Evolutionary conservation across 2,888 invertebrate genomes (phyloP).

Genomic region (Tetranychus truncatus): DNA sequence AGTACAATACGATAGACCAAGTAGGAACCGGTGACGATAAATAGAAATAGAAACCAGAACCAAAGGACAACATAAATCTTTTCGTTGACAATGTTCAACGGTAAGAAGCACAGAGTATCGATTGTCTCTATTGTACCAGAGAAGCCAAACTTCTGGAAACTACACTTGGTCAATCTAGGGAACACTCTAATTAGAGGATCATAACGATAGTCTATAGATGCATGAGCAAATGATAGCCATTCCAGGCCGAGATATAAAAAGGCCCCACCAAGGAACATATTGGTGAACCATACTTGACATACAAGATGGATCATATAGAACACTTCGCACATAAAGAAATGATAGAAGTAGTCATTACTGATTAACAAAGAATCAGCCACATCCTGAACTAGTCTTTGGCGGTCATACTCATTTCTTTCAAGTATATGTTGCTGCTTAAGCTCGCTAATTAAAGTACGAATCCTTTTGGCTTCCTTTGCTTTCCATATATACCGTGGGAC

Average conservation of each 20-base stretch:
- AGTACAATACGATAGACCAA: not conserved
- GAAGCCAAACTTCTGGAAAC: conserved; percentile 13
- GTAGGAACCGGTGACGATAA: conserved; percentile 4
- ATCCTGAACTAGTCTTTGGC: conserved; percentile 13
- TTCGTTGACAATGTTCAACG: conserved; percentile 16
- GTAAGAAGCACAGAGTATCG: conserved; percentile 13
- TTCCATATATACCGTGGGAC: conserved; percentile 14
- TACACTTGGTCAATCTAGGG: conserved; percentile 14
- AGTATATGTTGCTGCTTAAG: conserved; percentile 9
- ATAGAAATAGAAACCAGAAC: conserved; percentile 14
- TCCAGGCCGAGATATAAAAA: conserved; percentile 8
- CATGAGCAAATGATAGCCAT: conserved; percentile 12
- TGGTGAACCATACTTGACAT: conserved; percentile 14
- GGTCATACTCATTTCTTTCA: conserved; percentile 9
- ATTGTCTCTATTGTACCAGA: conserved; percentile 11
- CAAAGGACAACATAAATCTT: conserved; percentile 13
- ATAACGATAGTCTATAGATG: conserved; percentile 3
- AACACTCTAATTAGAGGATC: conserved; percentile 12
- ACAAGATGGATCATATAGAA: conserved; percentile 12
- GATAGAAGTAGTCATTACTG: conserved; percentile 12
- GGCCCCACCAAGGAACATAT: conserved; percentile 13
- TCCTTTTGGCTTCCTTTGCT: conserved; percentile 11
- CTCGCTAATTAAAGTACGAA: conserved; percentile 6
- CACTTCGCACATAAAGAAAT: conserved; percentile 13
- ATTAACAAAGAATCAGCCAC: conserved; percentile 11